phyloP scores from a whole-genome alignment of 2,113 vertebrate species.

The Poeciliopsis turrubarensis region DNA sequence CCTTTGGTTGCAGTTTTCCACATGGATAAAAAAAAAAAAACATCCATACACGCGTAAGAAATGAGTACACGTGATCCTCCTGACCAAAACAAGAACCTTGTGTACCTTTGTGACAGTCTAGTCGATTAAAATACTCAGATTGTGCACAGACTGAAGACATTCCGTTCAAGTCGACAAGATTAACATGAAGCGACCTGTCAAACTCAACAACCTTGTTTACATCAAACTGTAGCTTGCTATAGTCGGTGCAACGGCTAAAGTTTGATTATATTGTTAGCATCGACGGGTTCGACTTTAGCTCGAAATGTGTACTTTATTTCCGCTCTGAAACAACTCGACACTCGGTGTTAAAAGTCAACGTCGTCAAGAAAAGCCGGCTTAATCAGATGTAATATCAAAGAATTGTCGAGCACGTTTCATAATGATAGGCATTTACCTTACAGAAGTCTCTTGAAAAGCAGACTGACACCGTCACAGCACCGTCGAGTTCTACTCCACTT shows the following conservation, averaged over 20 bases:
- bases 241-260: too few species aligned
- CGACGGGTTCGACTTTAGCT: neutral
- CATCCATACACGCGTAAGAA: conserved; percentile 59
- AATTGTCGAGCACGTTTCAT: neutral
- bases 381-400: neutral
- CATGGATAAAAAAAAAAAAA: conserved; percentile 45
- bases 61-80: conserved; percentile 73
- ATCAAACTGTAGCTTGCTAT: neutral
- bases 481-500: neutral
- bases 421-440: conserved; percentile 59
- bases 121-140: neutral
- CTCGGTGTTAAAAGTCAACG: neutral
- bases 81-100: conserved; percentile 66
- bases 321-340: conserved; percentile 23
- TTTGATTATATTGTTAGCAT: neutral
- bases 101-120: neutral
- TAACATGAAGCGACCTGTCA: neutral
- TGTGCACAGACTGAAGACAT: neutral
- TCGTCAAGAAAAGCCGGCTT: neutral
- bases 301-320: conserved; percentile 12
- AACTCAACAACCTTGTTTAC: neutral
- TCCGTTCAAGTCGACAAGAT: neutral
- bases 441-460: conserved; percentile 48
- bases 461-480: conserved; percentile 16
- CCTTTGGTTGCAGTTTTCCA: conserved; percentile 52